Conservation (phyloP, 1,140 invertebrate species). For the Dendroctonus valens region DNA sequence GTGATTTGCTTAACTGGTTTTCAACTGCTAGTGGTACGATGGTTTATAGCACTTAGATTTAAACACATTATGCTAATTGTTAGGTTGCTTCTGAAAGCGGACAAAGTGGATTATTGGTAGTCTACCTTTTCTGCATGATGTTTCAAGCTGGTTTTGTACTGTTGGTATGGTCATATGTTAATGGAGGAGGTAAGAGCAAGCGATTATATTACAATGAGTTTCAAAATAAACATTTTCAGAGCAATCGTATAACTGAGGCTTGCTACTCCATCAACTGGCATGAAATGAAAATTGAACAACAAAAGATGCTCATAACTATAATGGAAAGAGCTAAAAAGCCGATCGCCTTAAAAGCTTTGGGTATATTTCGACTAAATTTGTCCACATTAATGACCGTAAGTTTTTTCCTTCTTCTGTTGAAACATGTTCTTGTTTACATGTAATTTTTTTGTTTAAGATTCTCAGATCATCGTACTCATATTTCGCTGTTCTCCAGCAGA, state of each 20-base stretch:
- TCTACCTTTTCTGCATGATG: constrained; percentile 38
- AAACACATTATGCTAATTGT: constrained; percentile 4
- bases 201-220: background rate
- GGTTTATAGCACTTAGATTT: background rate
- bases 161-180: constrained; percentile 40
- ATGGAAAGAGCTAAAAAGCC: constrained; percentile 42
- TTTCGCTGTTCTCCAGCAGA: constrained; percentile 17
- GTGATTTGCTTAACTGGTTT: constrained; percentile 42
- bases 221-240: constrained; percentile 29
- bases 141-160: constrained; percentile 39
- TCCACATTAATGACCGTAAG: constrained; percentile 39
- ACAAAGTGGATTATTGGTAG: constrained; percentile 29
- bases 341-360: constrained; percentile 31
- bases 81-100: constrained; percentile 33
- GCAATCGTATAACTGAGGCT: constrained; percentile 31
- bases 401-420: background rate
- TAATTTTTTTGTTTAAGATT: constrained; percentile 16
- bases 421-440: background rate
- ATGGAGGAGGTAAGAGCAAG: constrained; percentile 29
- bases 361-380: constrained; percentile 37
- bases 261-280: constrained; percentile 39
- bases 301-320: constrained; percentile 37
- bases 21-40: constrained; percentile 35
- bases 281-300: constrained; percentile 20
- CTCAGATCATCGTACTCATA: constrained; percentile 17